Base-by-base conservation (phyloP, 2,888 invertebrate species). In the Oxystoma pomonae region DNA sequence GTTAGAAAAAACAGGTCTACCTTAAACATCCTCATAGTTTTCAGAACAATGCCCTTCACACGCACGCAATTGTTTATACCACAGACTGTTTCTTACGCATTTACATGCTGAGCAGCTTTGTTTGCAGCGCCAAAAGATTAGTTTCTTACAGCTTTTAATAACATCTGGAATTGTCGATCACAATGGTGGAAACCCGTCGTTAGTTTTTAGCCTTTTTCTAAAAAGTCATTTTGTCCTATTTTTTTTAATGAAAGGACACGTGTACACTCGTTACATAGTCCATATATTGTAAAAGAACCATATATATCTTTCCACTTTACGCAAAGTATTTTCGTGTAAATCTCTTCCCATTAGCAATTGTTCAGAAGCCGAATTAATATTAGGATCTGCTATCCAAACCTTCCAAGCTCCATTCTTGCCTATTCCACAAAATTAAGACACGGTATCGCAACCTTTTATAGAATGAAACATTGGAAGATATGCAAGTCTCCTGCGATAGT, bases 111-210 rank as follows among this genome's bases (percentile, higher is more conserved):
- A 35, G 49, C 58, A 7, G 18, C 55, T 2, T 49, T 58, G 5
- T 50, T 58, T 58, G 58, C 58, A 58, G 58, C 50, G 22, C 22
- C 58, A 58, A 20, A 2, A 7, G 16, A 58, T 58, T 35, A 58
- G 18, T 58, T 58, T 49, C 16, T 58, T 18, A 51, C 58, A 58
- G 16, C 58, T 49, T 58, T 58, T 58, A 18, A 16, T 49, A 16
- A 58, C 58, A 58, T 58, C 58, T 49, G 58, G 58, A 58, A 58
- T 58, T 12, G 50, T 58, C 3, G 35, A 58, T 49, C 49, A 58
- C 55, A 58, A 58, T 58, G 58, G 58, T 49, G 22, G 9, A 58
- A 58, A 58, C 5, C 58, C 58, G 58, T 58, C 50, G 1, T 58
- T 58, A n/a, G 35, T 58, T 58, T 58, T 21, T 58, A 20, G 57